Base-by-base conservation (phyloP, 2,113 vertebrate genomes). In the Marcusenius ussheri region DNA sequence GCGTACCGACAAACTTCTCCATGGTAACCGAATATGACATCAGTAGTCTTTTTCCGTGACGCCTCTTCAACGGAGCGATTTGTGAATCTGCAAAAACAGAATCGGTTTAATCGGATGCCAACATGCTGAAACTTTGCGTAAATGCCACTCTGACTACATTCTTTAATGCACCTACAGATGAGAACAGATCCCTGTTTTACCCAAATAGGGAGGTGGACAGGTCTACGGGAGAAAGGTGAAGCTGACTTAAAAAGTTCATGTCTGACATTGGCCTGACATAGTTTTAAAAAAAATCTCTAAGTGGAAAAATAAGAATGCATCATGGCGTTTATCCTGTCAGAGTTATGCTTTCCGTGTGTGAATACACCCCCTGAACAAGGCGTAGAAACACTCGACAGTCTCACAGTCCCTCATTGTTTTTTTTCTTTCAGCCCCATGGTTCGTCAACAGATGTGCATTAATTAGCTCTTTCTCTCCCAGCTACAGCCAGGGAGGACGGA, bases 361-460 rank as follows among this genome's bases (percentile, higher is more conserved):
- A 27, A 45, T 24, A 42, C 9, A 21, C 17, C 35, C 53, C 87
- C 53, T 31, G 51, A 56, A 10, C n/a, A 46, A 11, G 24, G 15
- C 21, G 9, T n/a, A 51, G 11, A 56, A 19, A 42, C 19, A n/a
- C 19, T 8, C 27, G 1, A 31, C 31, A 24, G 51, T 11, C 21
- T 3, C 83, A 51, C 13, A 45, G 53, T 13, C 56, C 15, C 56
- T 86, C 51, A 4, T 62, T 17, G 49, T 31, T 10, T 3, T 87
- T 31, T 21, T 35, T 5, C 21, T 15, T 35, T 19, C 31, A 35
- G 85, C 3, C 49, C 53, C 21, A 66, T 1, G 3, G 24, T 46
- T 27, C 83, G 47, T 62, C 8, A 19, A 86, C 89, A 90, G 83
- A 90, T 90, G 21, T 66, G 89, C 21, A 27, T 47, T 58, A 90